These are phyloP conservation scores for Hermaeophaga mercurialis DNA, from an alignment of 2,888 invertebrate genomes.

Conservation along the genomic window DNA sequence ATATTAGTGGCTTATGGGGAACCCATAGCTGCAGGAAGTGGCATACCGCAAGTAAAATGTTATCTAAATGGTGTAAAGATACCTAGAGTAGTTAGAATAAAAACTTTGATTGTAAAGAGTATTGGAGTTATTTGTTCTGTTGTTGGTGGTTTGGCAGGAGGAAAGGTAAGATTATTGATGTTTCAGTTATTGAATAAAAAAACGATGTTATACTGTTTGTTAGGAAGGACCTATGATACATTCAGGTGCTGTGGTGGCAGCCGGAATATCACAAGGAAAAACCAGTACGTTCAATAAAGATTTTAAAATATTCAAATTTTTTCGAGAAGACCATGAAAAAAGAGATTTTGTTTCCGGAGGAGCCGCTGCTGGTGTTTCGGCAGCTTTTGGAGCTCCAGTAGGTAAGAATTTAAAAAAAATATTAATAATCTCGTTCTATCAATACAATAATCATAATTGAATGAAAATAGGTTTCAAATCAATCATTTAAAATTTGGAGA, in stretches of 20 bases:
- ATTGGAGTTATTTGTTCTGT: slow-evolving; percentile 93
- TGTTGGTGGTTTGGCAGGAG: slow-evolving; percentile 93
- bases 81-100: slow-evolving; percentile 90
- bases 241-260: slow-evolving; percentile 95
- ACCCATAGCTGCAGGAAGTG: slow-evolving; percentile 95
- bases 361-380: slow-evolving; percentile 95
- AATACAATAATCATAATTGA: too few relatives aligned
- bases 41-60: slow-evolving; percentile 98
- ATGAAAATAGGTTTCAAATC: too few relatives aligned
- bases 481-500: too few relatives aligned
- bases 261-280: slow-evolving; percentile 96
- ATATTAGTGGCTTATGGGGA: slow-evolving; percentile 84
- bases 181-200: slow-evolving; percentile 70
- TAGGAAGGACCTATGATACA: slow-evolving; percentile 99
- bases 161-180: slow-evolving; percentile 88
- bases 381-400: slow-evolving; percentile 96
- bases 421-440: too few relatives aligned
- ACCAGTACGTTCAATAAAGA: slow-evolving; percentile 83
- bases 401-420: slow-evolving; percentile 68
- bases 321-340: slow-evolving; percentile 96
- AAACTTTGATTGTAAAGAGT: slow-evolving; percentile 89
- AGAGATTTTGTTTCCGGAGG: slow-evolving; percentile 97
- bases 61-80: slow-evolving; percentile 97
- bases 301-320: slow-evolving; percentile 83
- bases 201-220: slow-evolving; percentile 9